Base-by-base conservation (phyloP, 1,140 invertebrate species). In the Dinoponera quadriceps region DNA sequence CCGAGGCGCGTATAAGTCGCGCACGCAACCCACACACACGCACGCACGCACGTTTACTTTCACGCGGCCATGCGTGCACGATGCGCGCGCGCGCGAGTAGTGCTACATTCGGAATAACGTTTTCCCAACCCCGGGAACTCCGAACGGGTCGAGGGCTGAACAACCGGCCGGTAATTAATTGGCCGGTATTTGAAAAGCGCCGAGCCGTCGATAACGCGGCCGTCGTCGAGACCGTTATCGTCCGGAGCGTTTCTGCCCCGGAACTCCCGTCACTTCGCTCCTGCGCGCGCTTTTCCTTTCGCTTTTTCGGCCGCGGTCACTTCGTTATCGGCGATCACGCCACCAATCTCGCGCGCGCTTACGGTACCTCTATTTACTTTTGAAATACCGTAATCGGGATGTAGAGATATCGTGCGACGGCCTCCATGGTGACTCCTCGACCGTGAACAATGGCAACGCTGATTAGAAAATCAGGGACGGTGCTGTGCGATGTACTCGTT, bases 41-140 rank as follows among this genome's bases (percentile, higher is more conserved):
- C 66, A 77, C 65, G 44, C 59, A 62, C 60, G 25, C 16, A 29
- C 59, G 27, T 44, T 84, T 88, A 82, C 60, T 85, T 88, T 88
- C 78, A 82, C 66, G 55, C 62, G 74, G 62, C 27, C n/a, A 63
- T 72, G 33, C 44, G 44, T 55, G 29, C 51, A 4, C 72, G 25
- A 44, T n/a, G 59, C 44, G 71, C 65, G 59, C 72, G 38, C 57
- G 73, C 60, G 66, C 60, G 55, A 73, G 9, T n/a, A 54, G 9
- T 74, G 29, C 33, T 44, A 44, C 62, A 44, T 82, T 82, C 62
- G 68, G 44, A 84, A 84, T 49, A 63, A 44, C 22, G 2, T 48
- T 87, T 54, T 84, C 55, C 29, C 54, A 25, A 65, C 29, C n/a
- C 18, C 27, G 4, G 20, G 60, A 62, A 3, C 38, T 62, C 27